Evolutionary conservation across 2,113 vertebrate genomes (phyloP).

Genomic region (Cheilinus undulatus): DNA sequence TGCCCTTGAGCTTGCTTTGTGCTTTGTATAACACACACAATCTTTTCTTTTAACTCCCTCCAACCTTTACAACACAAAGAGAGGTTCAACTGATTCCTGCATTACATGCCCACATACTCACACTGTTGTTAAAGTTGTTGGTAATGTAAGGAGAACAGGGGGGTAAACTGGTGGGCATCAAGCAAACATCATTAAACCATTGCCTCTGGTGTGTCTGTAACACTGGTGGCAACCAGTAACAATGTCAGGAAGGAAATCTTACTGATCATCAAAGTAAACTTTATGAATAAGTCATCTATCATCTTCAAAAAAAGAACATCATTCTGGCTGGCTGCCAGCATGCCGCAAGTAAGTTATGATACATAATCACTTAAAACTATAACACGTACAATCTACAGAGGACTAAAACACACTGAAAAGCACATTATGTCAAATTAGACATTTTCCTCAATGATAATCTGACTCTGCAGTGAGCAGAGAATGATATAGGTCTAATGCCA

Average conservation of each 20-base stretch:
- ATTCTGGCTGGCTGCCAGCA: slow-evolving; percentile 56
- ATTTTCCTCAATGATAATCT: neutral
- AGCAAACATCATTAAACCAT: slow-evolving; percentile 64
- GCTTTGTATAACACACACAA: slow-evolving; percentile 69
- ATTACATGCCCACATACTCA: slow-evolving; percentile 24
- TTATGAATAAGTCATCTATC: slow-evolving; percentile 76
- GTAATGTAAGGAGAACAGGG: slow-evolving; percentile 52
- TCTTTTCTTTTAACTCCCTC: slow-evolving; percentile 30
- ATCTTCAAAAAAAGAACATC: slow-evolving; percentile 43
- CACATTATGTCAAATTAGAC: neutral
- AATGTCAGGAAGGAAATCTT: slow-evolving; percentile 49
- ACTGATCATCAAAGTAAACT: slow-evolving; percentile 74
- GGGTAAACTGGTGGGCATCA: slow-evolving; percentile 37
- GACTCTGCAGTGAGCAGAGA: too few relatives aligned
- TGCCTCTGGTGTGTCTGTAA: slow-evolving; percentile 60
- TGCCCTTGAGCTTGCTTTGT: slow-evolving; percentile 73
- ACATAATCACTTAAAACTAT: slow-evolving; percentile 27
- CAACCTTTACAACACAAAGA: slow-evolving; percentile 25
- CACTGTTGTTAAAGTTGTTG: slow-evolving; percentile 33
- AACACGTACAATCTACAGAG: slow-evolving; percentile 2
- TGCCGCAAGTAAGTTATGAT: slow-evolving; percentile 27
- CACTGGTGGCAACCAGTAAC: slow-evolving; percentile 43
- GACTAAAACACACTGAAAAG: neutral
- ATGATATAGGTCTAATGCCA: too few relatives aligned
- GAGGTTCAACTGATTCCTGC: slow-evolving; percentile 10